phyloP scores from a whole-genome alignment of 2,113 vertebrate species.

The Channa argus region DNA sequence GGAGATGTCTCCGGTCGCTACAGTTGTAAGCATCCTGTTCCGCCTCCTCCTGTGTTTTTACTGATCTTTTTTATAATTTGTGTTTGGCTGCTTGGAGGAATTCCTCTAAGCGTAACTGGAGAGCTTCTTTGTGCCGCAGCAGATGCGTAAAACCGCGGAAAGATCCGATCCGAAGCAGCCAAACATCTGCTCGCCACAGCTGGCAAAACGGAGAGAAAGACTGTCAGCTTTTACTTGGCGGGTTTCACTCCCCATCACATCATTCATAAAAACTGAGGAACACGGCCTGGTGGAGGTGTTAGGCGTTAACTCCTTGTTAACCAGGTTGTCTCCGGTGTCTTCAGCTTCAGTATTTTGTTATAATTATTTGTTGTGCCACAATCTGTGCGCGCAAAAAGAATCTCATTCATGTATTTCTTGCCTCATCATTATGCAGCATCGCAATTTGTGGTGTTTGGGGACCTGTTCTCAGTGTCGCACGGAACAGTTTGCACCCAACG shows the following conservation, averaged over 20 bases:
- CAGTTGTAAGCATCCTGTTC: slow-evolving; percentile 81
- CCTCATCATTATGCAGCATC: neutral
- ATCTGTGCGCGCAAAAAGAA: neutral
- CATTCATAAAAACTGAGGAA: neutral
- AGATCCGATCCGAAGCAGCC: slow-evolving; percentile 4
- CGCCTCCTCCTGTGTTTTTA: neutral
- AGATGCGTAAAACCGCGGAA: slow-evolving; percentile 23
- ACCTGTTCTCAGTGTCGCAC: neutral
- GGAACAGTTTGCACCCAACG: no score
- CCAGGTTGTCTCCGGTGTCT: neutral
- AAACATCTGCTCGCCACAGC: neutral
- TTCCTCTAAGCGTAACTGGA: neutral
- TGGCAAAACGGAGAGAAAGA: neutral
- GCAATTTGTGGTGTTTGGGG: neutral
- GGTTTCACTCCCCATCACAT: neutral
- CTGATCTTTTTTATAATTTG: neutral
- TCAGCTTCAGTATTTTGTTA: neutral
- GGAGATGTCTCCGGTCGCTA: slow-evolving; percentile 76
- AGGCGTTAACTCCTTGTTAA: slow-evolving; percentile 21
- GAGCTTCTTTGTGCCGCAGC: slow-evolving; percentile 29
- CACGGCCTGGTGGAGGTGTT: neutral
- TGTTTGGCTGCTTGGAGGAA: neutral
- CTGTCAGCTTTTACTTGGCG: no score
- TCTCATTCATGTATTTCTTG: no score
- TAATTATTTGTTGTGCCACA: neutral